Evolutionary conservation across 2,888 invertebrate genomes (phyloP).

Genomic region (Lissonota sp.): DNA sequence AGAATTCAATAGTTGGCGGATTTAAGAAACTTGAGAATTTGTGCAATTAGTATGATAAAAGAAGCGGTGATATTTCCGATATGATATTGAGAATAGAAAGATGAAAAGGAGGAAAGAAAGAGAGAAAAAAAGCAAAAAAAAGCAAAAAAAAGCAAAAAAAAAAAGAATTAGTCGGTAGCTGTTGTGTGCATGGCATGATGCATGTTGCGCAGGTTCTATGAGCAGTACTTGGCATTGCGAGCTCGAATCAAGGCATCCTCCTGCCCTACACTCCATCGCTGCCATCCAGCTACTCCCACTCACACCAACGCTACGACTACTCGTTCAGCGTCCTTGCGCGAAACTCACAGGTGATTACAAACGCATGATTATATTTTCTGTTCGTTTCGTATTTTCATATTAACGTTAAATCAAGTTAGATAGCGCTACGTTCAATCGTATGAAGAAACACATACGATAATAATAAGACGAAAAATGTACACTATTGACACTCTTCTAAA

Average conservation of each 20-base stretch:
- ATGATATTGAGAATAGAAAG: too few relatives aligned
- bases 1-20: conserved; percentile 17
- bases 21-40: too few relatives aligned
- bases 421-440: neutral
- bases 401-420: neutral
- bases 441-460: neutral
- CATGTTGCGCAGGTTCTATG: conserved; percentile 91
- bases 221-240: conserved; percentile 94
- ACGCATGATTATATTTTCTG: conserved; percentile 73
- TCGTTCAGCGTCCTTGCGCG: conserved; percentile 87
- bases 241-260: conserved; percentile 95
- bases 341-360: conserved; percentile 83
- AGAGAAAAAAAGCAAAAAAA: conserved; percentile 53
- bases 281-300: conserved; percentile 83
- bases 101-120: too few relatives aligned
- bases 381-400: conserved; percentile 52
- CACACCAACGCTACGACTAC: conserved; percentile 83
- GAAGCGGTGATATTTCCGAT: too few relatives aligned
- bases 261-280: conserved; percentile 88
- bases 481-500: neutral
- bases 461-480: too few relatives aligned
- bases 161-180: conserved; percentile 73
- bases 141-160: conserved; percentile 60
- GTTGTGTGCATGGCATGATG: conserved; percentile 81
- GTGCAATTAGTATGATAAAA: too few relatives aligned